These are phyloP conservation scores for Tetragonisca angustula DNA, from an alignment of 2,888 invertebrate species.

Conservation along the genomic window DNA sequence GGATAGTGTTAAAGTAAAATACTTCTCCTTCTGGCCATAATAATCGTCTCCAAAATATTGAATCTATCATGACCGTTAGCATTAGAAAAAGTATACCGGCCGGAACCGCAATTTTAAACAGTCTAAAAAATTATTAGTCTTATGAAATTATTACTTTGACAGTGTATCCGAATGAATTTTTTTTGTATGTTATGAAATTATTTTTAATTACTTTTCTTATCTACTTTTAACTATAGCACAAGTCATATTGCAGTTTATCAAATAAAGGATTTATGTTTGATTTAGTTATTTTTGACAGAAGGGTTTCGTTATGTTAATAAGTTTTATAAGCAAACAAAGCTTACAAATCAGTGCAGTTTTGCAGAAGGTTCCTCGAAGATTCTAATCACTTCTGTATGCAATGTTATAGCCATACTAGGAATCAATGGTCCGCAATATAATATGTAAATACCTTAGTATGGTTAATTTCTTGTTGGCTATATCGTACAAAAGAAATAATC, in stretches of 20 bases:
- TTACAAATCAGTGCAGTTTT: slow-evolving; percentile 70
- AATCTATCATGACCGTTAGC: slow-evolving; percentile 93
- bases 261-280: slow-evolving; percentile 17
- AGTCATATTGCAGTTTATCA: slow-evolving; percentile 23
- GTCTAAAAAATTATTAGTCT: slow-evolving; percentile 85
- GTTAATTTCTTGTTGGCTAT: slow-evolving; percentile 89
- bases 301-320: slow-evolving; percentile 46
- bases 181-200: slow-evolving; percentile 14
- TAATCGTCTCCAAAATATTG: slow-evolving; percentile 95
- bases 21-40: slow-evolving; percentile 99
- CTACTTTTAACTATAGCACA: slow-evolving; percentile 7
- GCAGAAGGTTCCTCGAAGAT: slow-evolving; percentile 66
- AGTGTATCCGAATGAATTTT: background rate
- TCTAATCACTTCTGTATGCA: slow-evolving; percentile 68
- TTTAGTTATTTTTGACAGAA: slow-evolving; percentile 34
- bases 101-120: slow-evolving; percentile 90
- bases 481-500: slow-evolving; percentile 93
- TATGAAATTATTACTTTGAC: slow-evolving; percentile 49
- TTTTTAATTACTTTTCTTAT: slow-evolving; percentile 1
- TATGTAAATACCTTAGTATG: slow-evolving; percentile 86
- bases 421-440: slow-evolving; percentile 67
- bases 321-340: slow-evolving; percentile 64
- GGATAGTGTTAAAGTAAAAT: slow-evolving; percentile 96
- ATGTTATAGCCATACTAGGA: slow-evolving; percentile 67
- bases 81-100: slow-evolving; percentile 88